Base-by-base conservation (phyloP, 2,888 invertebrate genomes). In the Lydus trimaculatus region DNA sequence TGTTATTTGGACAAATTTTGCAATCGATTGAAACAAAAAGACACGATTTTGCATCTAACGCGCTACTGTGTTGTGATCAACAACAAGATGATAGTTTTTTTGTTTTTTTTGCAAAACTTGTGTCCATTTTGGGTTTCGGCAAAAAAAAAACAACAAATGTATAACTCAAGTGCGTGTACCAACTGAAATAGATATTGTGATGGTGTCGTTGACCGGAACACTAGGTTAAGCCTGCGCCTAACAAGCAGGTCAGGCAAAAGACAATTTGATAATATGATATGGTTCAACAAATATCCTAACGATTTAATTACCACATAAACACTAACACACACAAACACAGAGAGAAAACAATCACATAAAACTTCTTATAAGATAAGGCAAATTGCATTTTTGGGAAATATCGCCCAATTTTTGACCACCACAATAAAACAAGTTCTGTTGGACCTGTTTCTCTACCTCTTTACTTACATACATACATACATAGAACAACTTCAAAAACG, bases 191-290 rank as follows among this genome's bases (percentile, higher is more conserved):
- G 71, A 61, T 62, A 66, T 65, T 68, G 67, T 36, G 62, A 25
- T 58, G 64, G 64, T 66, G 71, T 71, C 71, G 69, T 69, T 69
- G 71, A 71, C 71, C 71, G 64, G 62, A 66, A 63, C 69, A 71
- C 64, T 71, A 66, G 71, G 71, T 71, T 71, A 66, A 66, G 71
- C 69, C 58, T 69, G 69, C 71, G 71, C 69, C 63, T 39, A 39
- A 33, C 64, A 66, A 66, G 64, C 71, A 28, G 70, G 70, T 67
- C 70, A 71, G 58, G 58, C 56, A 20, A 43, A 33, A 31, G 39
- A 36, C 33, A 60, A 33, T 60, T 33, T 39, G 60, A 60, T 60
- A 39, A 33, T 13, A 17, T 7, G 60, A 39, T 36, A 39, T 39
- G 13, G 31, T 60, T 39, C 36, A 36, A 23, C 11, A 33, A 59